phyloP scores from a whole-genome alignment of 1,140 invertebrate genomes.

The Bicyclus anynana region DNA sequence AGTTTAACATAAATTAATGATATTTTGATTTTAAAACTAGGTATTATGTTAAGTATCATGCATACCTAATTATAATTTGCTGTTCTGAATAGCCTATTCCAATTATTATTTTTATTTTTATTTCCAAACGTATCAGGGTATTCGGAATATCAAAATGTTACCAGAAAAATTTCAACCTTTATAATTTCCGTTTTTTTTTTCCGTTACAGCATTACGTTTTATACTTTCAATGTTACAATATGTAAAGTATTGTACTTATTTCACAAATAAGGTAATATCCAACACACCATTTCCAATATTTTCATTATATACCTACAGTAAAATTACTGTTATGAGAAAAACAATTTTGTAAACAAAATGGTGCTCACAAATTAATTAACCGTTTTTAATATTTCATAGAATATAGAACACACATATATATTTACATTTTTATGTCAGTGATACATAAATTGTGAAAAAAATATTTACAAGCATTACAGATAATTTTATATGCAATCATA shows the following conservation, averaged over 20 bases:
- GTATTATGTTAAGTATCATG: not conserved
- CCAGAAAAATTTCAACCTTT: constrained; percentile 18
- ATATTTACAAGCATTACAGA: no score
- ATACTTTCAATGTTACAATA: constrained; percentile 18
- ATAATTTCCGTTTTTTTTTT: not conserved
- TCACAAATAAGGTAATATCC: no score
- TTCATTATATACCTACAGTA: no score
- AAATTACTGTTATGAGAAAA: no score
- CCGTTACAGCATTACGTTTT: not conserved
- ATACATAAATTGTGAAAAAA: no score
- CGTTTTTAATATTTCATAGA: no score
- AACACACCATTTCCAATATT: no score
- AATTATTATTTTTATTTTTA: not conserved
- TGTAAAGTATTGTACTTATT: constrained; percentile 10
- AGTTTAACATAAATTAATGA: not conserved
- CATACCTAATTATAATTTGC: not conserved
- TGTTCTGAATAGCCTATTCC: not conserved
- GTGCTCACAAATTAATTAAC: no score
- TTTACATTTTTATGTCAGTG: no score
- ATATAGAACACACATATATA: no score
- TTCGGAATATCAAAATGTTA: constrained; percentile 54
- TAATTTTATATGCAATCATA: no score
- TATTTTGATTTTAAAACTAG: not conserved
- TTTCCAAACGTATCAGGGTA: constrained; percentile 12
- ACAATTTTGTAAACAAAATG: no score